Conservation (phyloP, 1,140 invertebrate species). For the Gryon sp. region DNA sequence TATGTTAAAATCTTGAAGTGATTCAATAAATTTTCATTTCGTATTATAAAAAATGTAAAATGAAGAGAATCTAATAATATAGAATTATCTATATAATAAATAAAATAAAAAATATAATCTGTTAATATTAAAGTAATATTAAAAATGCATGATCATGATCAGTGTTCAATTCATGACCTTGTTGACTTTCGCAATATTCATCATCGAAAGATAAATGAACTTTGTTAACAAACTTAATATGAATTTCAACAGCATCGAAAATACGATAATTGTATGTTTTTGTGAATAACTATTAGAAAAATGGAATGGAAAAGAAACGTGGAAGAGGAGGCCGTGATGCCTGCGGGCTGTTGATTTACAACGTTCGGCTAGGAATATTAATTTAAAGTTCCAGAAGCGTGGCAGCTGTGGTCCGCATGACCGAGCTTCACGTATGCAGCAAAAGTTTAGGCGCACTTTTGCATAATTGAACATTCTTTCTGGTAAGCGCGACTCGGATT, state of each 20-base stretch:
- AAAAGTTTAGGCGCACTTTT: conserved; percentile 70
- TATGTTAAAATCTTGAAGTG: too few relatives aligned
- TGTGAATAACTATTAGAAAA: conserved; percentile 22
- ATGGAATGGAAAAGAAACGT: conserved; percentile 20
- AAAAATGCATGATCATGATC: too few relatives aligned
- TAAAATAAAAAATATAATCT: too few relatives aligned
- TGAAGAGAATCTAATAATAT: too few relatives aligned
- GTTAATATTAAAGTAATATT: too few relatives aligned
- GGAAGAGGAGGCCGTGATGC: conserved; percentile 39
- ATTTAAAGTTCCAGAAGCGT: conserved; percentile 70
- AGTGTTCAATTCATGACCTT: too few relatives aligned
- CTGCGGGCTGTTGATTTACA: conserved; percentile 71
- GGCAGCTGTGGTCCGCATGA: conserved; percentile 61
- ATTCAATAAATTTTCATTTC: too few relatives aligned
- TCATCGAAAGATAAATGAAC: conserved; percentile 7
- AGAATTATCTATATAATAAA: too few relatives aligned
- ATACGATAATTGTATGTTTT: conserved; percentile 21
- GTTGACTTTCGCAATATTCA: conserved; percentile 4
- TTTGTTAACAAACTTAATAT: conserved; percentile 36
- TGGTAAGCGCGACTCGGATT: conserved; percentile 52
- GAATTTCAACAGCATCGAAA: conserved; percentile 15
- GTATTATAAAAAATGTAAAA: too few relatives aligned
- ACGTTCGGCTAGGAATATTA: conserved; percentile 73
- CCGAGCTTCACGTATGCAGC: conserved; percentile 63
- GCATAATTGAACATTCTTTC: conserved; percentile 75